Base-by-base conservation (phyloP, 2,113 vertebrate species). In the Sebastes fasciatus region DNA sequence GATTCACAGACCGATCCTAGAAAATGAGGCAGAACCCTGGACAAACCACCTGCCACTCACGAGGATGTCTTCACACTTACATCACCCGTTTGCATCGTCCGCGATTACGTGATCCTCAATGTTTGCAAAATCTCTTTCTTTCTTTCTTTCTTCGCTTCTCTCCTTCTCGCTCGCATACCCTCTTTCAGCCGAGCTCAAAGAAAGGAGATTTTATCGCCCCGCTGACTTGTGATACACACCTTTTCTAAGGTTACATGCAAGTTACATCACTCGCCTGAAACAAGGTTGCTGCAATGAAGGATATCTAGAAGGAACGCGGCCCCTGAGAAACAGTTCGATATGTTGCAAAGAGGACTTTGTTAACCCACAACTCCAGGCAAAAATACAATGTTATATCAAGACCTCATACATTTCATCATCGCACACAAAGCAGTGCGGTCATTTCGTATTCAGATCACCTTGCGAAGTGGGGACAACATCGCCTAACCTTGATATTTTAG, bases 211-310 rank as follows among this genome's bases (percentile, higher is more conserved):
- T 88, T 88, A 93, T 92, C 89, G 85, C 91, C 88, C 91, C 69
- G n/a, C 84, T 85, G 92, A 92, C 86, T 94, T 84, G 77, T 45
- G 80, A 88, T 89, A 73, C 84, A 68, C 87, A 85, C 78, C 85
- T 91, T 94, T 84, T 89, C 89, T 84, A 77, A 89, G 81, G 90
- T 95, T 95, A 88, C 94, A 91, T 70, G 73, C 83, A 77, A 80
- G 89, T 95, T 95, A 94, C 94, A 95, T 95, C 95, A 95, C 93
- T 93, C 74, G 84, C 91, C 79, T 89, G 85, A 86, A 92, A 93
- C 92, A 89, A 90, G 89, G 89, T 90, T 89, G 92, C 87, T 93
- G 90, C 91, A 91, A 77, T 73, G 88, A 92, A 81, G 54, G 84
- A 83, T 93, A 89, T 93, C 89, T 84, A 87, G 89, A 52, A 92